Conservation (phyloP, 1,140 invertebrate species). For the Sminthurinus signatus region DNA sequence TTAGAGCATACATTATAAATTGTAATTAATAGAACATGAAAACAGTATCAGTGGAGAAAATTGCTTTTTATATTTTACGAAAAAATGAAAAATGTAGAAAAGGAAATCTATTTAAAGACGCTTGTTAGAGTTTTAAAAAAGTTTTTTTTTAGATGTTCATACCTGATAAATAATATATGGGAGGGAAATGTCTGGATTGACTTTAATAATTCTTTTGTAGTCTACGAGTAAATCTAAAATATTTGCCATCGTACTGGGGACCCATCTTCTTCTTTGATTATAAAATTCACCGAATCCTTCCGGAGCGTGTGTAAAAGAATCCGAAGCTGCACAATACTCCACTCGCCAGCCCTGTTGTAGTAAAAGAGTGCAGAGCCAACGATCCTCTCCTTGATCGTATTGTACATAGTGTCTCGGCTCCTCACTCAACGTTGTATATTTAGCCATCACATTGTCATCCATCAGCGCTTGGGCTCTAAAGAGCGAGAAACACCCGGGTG, state of each 20-base stretch:
- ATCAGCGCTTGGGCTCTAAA: slow-evolving; percentile 55
- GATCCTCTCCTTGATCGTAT: slow-evolving; percentile 53
- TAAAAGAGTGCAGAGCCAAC: slow-evolving; percentile 59
- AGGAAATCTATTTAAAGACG: not conserved
- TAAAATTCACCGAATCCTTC: slow-evolving; percentile 60
- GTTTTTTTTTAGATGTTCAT: not conserved
- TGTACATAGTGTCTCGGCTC: slow-evolving; percentile 52
- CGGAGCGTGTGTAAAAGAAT: slow-evolving; percentile 35
- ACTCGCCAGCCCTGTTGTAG: slow-evolving; percentile 59
- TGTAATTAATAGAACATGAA: too few species aligned
- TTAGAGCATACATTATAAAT: too few species aligned
- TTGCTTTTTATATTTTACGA: too few species aligned
- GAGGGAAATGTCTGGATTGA: slow-evolving; percentile 56
- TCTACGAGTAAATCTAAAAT: slow-evolving; percentile 57
- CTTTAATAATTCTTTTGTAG: slow-evolving; percentile 50
- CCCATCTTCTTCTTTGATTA: slow-evolving; percentile 58
- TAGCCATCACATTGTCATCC: slow-evolving; percentile 57
- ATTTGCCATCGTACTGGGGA: slow-evolving; percentile 61
- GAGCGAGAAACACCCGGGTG: slow-evolving; percentile 57
- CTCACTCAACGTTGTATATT: slow-evolving; percentile 53
- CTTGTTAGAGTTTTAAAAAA: not conserved
- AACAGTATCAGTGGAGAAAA: too few species aligned
- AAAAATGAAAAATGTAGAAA: too few species aligned
- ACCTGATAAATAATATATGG: slow-evolving; percentile 53
- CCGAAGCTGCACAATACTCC: slow-evolving; percentile 50